A percentile compares a stretch with the other conserved stretches of the same genome.
phyloP scores from a whole-genome alignment of 2,797 vertebrate genomes.

The Poliocrania exsul region DNA sequence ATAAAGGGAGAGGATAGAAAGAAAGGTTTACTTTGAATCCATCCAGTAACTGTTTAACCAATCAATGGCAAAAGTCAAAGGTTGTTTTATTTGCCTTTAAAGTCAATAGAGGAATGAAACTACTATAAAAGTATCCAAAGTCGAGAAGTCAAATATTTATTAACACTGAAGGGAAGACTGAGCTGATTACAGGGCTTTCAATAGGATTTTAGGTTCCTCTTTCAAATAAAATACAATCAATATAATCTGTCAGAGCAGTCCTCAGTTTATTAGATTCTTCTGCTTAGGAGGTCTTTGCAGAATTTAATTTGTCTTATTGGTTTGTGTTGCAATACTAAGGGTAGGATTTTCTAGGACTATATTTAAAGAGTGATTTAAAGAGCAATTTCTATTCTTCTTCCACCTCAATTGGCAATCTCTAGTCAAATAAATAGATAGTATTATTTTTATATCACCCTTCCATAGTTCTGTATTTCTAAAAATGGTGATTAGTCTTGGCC shows the following conservation, averaged over 20 bases:
- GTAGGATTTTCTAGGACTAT: background rate
- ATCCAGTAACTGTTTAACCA: constrained; percentile 66
- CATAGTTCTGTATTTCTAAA: background rate
- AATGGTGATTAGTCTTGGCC: background rate
- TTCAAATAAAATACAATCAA: constrained; percentile 57
- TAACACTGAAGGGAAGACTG: constrained; percentile 11
- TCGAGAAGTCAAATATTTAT: constrained; percentile 69
- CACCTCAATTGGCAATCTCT: background rate
- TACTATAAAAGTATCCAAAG: constrained; percentile 75
- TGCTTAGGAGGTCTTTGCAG: constrained; percentile 3
- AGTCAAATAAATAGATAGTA: background rate
- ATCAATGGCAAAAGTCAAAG: constrained; percentile 81
- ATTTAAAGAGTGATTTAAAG: background rate
- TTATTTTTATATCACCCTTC: background rate
- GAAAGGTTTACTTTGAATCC: constrained; percentile 69
- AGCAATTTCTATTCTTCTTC: background rate
- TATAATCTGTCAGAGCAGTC: background rate
- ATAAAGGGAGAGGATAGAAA: background rate
- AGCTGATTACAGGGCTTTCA: constrained; percentile 14
- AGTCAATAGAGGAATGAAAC: constrained; percentile 77
- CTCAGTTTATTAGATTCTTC: constrained; percentile 51
- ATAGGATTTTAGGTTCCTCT: background rate
- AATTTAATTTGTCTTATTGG: constrained; percentile 52
- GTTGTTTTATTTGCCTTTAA: constrained; percentile 69
- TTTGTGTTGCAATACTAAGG: background rate